A percentile compares a stretch with the other conserved stretches of the same genome.
Conservation (phyloP, 2,797 vertebrate genomes). For the Ambastaia sidthimunki region DNA sequence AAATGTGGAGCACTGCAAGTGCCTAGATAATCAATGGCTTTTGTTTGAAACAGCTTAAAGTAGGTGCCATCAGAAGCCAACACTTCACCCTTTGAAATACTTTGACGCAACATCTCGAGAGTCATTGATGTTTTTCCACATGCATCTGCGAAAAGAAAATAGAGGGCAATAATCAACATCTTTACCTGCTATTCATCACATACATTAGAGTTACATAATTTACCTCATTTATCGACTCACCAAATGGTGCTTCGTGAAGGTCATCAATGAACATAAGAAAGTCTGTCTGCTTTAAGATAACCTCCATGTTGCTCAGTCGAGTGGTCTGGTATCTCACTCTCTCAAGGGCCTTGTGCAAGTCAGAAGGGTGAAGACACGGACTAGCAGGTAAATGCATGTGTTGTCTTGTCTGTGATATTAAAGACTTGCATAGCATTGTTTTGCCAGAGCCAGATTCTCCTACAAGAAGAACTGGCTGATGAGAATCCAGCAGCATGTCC, state of each 20-base stretch:
- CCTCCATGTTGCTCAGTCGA: conserved; percentile 9
- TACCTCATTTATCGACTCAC: conserved; percentile 60
- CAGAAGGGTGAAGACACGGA: conserved; percentile 66
- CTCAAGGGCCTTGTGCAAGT: conserved; percentile 67
- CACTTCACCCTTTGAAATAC: conserved; percentile 75
- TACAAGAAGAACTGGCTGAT: conserved; percentile 79
- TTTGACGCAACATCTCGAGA: conserved; percentile 83
- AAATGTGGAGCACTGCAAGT: conserved; percentile 71
- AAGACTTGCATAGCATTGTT: conserved; percentile 75
- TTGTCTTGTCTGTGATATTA: conserved; percentile 67
- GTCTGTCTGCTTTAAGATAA: conserved; percentile 38
- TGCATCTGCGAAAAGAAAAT: conserved; percentile 69
- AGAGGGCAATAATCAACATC: neutral
- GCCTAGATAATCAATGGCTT: conserved; percentile 75
- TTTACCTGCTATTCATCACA: neutral
- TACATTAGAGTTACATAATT: neutral
- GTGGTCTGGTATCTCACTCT: conserved; percentile 49
- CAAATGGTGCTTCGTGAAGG: conserved; percentile 67
- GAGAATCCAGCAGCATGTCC: conserved; percentile 75
- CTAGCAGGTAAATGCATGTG: conserved; percentile 65
- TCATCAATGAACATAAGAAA: conserved; percentile 73
- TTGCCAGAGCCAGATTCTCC: conserved; percentile 84
- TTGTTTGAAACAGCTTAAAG: conserved; percentile 70
- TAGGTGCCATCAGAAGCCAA: conserved; percentile 65
- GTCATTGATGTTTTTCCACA: conserved; percentile 72